phyloP scores from a whole-genome alignment of 2,888 invertebrate species.

The Strigamia crassipes region DNA sequence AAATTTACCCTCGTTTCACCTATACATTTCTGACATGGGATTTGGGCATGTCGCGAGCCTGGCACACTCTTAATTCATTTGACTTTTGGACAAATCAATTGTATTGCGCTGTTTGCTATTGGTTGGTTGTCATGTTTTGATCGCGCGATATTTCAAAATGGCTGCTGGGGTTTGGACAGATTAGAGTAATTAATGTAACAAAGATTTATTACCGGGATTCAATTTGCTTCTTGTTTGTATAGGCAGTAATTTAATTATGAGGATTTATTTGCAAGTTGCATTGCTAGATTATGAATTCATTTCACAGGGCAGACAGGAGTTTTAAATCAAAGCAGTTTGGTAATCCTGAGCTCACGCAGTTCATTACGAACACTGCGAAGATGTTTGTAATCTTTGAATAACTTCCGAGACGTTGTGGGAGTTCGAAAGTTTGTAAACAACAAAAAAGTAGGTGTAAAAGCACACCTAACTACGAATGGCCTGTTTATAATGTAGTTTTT shows the following conservation, averaged over 20 bases:
- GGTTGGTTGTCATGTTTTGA: neutral
- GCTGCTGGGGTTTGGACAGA: neutral
- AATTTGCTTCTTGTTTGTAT: conserved; percentile 6
- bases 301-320: neutral
- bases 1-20: neutral
- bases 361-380: no score
- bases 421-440: no score
- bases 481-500: no score
- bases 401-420: no score
- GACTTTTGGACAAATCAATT: neutral
- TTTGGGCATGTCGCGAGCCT: neutral
- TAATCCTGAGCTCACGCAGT: no score
- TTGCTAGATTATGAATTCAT: neutral
- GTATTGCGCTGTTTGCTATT: neutral
- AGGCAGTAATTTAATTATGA: neutral
- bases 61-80: neutral
- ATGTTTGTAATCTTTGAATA: no score
- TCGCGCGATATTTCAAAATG: no score
- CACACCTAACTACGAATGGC: no score
- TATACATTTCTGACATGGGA: neutral
- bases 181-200: neutral
- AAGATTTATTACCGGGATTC: neutral
- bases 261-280: neutral
- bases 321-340: neutral
- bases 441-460: no score